Conservation (phyloP, 2,888 invertebrate genomes). For the Deilephila porcellus region DNA sequence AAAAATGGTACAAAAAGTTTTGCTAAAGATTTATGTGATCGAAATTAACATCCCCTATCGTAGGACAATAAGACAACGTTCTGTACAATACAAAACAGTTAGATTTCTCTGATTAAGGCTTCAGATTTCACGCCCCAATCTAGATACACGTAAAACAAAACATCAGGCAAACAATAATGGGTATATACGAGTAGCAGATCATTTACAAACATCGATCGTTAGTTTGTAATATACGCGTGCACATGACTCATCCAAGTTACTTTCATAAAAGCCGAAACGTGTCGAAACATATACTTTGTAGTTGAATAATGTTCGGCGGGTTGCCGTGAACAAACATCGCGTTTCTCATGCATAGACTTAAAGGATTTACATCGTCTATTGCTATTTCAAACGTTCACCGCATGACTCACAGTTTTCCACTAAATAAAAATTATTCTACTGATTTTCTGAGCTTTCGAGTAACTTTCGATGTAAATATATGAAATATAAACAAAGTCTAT, state of each 20-base stretch:
- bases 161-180: no score
- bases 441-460: neutral
- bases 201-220: neutral
- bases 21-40: no score
- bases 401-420: slow-evolving; percentile 9
- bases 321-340: slow-evolving; percentile 36
- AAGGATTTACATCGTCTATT: slow-evolving; percentile 38
- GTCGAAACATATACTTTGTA: slow-evolving; percentile 20
- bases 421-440: neutral
- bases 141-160: no score
- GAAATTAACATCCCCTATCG: no score
- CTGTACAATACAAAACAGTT: no score
- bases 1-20: no score
- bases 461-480: neutral
- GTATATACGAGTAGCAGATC: no score
- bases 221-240: neutral
- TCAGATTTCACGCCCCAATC: no score
- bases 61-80: no score
- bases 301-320: slow-evolving; percentile 30
- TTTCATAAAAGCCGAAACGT: slow-evolving; percentile 29
- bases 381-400: slow-evolving; percentile 29
- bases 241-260: slow-evolving; percentile 16
- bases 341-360: slow-evolving; percentile 44
- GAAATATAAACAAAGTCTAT: no score
- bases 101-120: no score